Conservation (phyloP, 2,113 vertebrate genomes). For the Larimichthys crocea region DNA sequence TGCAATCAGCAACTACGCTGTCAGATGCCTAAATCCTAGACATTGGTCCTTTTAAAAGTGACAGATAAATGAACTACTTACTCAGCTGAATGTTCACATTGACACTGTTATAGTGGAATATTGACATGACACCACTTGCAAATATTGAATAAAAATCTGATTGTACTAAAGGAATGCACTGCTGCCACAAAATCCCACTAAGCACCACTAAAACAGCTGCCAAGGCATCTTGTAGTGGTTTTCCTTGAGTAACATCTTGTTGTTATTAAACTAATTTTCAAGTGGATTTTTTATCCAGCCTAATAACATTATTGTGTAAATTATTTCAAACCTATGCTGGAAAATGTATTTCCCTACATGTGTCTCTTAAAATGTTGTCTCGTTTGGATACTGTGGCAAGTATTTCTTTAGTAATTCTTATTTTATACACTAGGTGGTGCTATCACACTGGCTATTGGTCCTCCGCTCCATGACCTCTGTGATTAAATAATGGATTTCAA, state of each 20-base stretch:
- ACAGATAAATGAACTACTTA: not conserved
- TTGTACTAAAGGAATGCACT: not conserved
- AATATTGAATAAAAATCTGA: not conserved
- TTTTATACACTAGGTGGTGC: constrained; percentile 45
- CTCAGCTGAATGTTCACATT: not conserved
- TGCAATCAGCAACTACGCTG: too few species aligned
- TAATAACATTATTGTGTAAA: not conserved
- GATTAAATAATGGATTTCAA: constrained; percentile 45
- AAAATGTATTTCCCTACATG: not conserved
- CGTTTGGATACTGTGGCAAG: not conserved
- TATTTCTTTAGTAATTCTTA: not conserved
- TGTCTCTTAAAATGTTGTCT: not conserved
- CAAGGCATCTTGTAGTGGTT: not conserved
- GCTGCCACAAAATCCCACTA: not conserved
- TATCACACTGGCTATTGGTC: constrained; percentile 1
- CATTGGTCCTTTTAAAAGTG: too few species aligned
- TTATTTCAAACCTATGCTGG: not conserved
- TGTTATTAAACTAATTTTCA: not conserved
- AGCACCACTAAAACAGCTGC: not conserved
- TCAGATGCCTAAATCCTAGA: too few species aligned
- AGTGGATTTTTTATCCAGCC: not conserved
- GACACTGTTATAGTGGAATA: not conserved
- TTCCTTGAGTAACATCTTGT: not conserved
- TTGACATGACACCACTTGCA: not conserved
- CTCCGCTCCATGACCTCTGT: constrained; percentile 13